Base-by-base conservation (phyloP, 23 tunicate species). In the Trididemnum nubilum region DNA sequence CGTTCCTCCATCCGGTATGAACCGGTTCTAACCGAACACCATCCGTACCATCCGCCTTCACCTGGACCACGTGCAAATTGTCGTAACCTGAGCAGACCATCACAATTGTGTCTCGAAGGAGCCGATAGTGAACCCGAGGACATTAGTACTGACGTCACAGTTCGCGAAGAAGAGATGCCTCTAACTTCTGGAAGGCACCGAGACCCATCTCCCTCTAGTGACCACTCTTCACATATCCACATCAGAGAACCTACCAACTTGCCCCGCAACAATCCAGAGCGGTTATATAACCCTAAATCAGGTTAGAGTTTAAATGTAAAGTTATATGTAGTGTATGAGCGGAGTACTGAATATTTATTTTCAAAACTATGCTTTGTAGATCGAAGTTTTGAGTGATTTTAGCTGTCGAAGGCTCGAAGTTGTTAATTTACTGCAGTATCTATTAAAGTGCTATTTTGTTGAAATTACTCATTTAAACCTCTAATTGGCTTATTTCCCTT, bases 1-100 rank as follows among this genome's bases (percentile, higher is more conserved):
- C 87, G 90, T 0, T 91, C 97, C 0, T 91, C 97, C n/a, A 85
- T 91, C 36, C 83, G 97, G 3, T 91, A 85, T 84, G 97, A 91
- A 77, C 97, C 97, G 25, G 97, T 91, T 54, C 69, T 38, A 51
- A 61, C 89, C 36, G 95, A 85, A 34, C 95, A 65, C 34, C n/a
- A n/a, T n/a, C 71, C 88, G 29, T 83, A 73, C 51, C 78, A 77
- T 36, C 89, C 96, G 59, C 96, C 96, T 28, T 85, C 96, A 19
- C 96, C 96, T 34, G 81, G 73, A 37, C n/a, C n/a, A n/a, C n/a
- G n/a, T n/a, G n/a, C n/a, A n/a, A n/a, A n/a, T n/a, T n/a, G n/a
- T n/a, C n/a, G n/a, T n/a, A n/a, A 72, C 75, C 28, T 4, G 5
- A 33, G 31, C 39, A 33, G 75, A 12, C 67, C 26, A 61, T 61